Base-by-base conservation (phyloP, 1,140 invertebrate species). In the Tribolium castaneum region DNA sequence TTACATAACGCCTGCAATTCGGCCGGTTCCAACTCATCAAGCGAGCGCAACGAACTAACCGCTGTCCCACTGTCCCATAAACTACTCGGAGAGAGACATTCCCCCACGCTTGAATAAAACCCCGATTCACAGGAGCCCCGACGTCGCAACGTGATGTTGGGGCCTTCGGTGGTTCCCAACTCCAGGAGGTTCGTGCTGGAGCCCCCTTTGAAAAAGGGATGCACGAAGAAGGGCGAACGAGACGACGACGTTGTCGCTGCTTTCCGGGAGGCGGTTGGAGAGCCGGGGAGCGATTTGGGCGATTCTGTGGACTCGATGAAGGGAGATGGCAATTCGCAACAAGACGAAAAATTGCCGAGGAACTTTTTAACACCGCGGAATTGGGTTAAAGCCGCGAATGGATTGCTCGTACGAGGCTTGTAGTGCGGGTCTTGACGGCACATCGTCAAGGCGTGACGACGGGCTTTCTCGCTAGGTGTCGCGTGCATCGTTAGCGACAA, bases 121-220 rank as follows among this genome's bases (percentile, higher is more conserved):
- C 95, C 95, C 30, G 94, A 95, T 86, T 97, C 95, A 82, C 95
- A 96, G 6, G 94, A 96, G n/a, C 94, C 94, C 35, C 94, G 89
- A 7, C 95, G 88, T 52, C 90, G 88, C 1, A 92, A 85, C 1
- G 79, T 84, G 30, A 77, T 72, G 4, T 80, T 78, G 6, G 81
- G 76, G 62, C 77, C 66, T 66, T 86, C 84, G 45, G 80, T 70
- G 13, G 70, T 77, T 10, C 80, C 80, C 19, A 85, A 76, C 54
- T 87, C 86, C 1, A 83, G 85, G 13, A 88, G 76, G 73, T 87
- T 86, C 12, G 85, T 87, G 76, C 86, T 85, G 5, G 88, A 88
- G 77, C 86, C 87, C 74, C 84, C 85, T 77, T 86, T 85, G 77
- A 90, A 90, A 5, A 90, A 82, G 1, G 89, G 89, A 82, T 90